Percentiles rank a stretch among this genome's conserved stretches.
Evolutionary conservation across 2,113 vertebrate species (phyloP).

Genomic region (Vanacampus margaritifer): DNA sequence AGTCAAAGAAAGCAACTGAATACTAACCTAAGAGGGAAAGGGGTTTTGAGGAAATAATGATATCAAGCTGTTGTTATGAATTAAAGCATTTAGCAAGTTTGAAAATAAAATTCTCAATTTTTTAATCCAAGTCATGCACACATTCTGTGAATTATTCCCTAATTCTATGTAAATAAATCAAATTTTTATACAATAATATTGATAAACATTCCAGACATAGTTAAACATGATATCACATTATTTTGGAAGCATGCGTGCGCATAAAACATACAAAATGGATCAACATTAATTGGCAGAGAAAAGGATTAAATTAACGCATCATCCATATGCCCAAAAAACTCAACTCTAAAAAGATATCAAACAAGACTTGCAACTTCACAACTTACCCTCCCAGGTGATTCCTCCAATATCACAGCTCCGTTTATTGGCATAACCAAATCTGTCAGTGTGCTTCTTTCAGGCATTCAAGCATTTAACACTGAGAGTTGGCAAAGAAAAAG

Average conservation of each 20-base stretch:
- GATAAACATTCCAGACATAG: neutral
- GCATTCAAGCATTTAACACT: conserved; percentile 38
- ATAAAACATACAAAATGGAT: conserved; percentile 16
- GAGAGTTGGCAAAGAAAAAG: conserved; percentile 22
- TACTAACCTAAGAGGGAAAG: neutral
- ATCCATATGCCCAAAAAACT: neutral
- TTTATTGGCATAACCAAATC: conserved; percentile 34
- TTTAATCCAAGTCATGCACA: neutral
- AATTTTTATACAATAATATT: neutral
- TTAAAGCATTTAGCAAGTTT: neutral
- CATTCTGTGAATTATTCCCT: neutral
- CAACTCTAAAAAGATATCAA: neutral
- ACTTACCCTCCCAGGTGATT: conserved; percentile 59
- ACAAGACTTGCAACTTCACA: conserved; percentile 44
- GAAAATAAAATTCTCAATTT: neutral
- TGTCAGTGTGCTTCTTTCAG: conserved; percentile 21
- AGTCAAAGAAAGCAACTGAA: conserved; percentile 2
- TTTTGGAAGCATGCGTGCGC: conserved; percentile 17
- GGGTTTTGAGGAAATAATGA: neutral
- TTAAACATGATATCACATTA: neutral
- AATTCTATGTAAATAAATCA: neutral
- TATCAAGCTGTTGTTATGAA: neutral
- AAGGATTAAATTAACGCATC: neutral
- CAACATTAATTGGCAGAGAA: conserved; percentile 28
- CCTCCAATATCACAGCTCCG: conserved; percentile 38